A percentile compares a stretch with the other conserved stretches of the same genome.
Evolutionary conservation across 2,797 vertebrate species (phyloP).

Genomic region (Apodemus agrarius): DNA sequence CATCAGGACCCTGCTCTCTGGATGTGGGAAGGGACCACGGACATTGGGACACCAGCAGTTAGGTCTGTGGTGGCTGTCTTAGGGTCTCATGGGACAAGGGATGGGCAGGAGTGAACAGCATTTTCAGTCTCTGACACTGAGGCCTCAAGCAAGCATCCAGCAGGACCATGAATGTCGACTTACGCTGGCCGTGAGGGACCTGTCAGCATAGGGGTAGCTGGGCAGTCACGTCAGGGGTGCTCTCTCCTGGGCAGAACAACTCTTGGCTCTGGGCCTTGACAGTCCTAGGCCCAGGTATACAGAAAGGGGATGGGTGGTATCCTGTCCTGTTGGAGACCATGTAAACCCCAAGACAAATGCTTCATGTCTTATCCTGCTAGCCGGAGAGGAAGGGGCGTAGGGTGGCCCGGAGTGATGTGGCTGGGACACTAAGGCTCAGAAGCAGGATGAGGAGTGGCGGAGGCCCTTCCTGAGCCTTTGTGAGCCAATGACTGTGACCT

Average conservation of each 20-base stretch:
- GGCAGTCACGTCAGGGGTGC: too few species aligned
- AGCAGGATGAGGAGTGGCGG: not conserved
- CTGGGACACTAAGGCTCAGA: not conserved
- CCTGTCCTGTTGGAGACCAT: not conserved
- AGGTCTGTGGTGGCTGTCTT: not conserved
- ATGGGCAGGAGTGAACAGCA: not conserved
- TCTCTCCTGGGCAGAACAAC: not conserved
- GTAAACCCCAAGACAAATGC: too few species aligned
- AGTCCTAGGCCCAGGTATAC: not conserved
- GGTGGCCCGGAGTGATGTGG: not conserved
- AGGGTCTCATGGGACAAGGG: not conserved
- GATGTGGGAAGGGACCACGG: not conserved
- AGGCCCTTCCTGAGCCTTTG: not conserved
- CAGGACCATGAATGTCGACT: not conserved
- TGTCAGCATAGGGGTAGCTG: not conserved
- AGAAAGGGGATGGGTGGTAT: too few species aligned
- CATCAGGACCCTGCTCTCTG: not conserved
- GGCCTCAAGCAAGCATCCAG: not conserved
- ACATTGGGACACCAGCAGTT: not conserved
- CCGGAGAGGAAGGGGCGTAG: not conserved
- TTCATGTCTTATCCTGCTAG: not conserved
- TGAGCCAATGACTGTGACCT: not conserved
- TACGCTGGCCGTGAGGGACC: not conserved
- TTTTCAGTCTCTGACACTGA: not conserved
- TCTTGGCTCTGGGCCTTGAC: not conserved